Evolutionary conservation across 1,140 invertebrate genomes (phyloP).

Genomic region (Melitaea cinxia): DNA sequence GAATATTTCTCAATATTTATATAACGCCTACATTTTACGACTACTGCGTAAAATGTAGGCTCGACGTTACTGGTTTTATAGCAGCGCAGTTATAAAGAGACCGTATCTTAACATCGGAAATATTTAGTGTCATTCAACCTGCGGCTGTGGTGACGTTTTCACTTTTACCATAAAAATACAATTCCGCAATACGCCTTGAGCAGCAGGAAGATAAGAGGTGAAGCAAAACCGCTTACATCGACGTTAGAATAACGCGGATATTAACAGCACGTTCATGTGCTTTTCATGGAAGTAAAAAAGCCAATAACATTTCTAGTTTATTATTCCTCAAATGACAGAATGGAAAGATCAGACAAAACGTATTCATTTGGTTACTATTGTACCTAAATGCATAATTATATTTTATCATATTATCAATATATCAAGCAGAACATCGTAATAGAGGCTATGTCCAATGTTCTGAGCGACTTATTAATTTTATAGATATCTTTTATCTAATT

Average conservation of each 20-base stretch:
- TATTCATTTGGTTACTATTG: too few relatives aligned
- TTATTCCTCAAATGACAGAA: too few relatives aligned
- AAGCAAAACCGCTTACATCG: constrained; percentile 53
- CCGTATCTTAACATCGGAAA: constrained; percentile 30
- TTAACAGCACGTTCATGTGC: constrained; percentile 19
- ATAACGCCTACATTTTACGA: too few relatives aligned
- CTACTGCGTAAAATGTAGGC: not conserved
- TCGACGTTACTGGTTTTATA: not conserved
- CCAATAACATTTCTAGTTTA: not conserved
- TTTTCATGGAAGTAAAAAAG: constrained; percentile 4
- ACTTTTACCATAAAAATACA: constrained; percentile 68
- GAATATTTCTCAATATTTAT: too few relatives aligned
- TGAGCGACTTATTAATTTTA: not conserved
- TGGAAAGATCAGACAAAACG: too few relatives aligned
- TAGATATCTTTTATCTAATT: not conserved
- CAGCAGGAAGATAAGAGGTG: constrained; percentile 53
- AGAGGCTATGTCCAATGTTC: too few relatives aligned
- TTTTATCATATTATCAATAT: too few relatives aligned
- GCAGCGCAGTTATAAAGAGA: constrained; percentile 12
- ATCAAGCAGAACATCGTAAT: too few relatives aligned
- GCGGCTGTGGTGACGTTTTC: constrained; percentile 48
- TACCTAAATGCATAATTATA: too few relatives aligned
- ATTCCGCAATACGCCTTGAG: constrained; percentile 52
- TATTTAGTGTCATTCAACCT: constrained; percentile 38
- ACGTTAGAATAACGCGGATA: constrained; percentile 52